phyloP scores from a whole-genome alignment of 2,888 invertebrate species.

The Galeopsomyia nigrocyanea region DNA sequence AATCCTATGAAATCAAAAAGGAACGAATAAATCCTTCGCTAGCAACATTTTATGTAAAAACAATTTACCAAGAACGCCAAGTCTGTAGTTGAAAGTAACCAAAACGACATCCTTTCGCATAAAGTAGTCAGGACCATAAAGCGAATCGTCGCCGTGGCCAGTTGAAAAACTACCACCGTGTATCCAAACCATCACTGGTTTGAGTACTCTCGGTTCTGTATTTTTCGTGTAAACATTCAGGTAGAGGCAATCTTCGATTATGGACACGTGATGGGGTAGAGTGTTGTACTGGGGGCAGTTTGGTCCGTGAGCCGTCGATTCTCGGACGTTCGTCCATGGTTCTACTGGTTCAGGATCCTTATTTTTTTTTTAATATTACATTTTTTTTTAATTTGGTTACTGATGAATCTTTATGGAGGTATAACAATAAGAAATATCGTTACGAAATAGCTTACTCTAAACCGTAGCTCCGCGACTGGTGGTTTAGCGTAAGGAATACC shows the following conservation, averaged over 20 bases:
- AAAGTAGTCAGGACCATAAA: conserved; percentile 60
- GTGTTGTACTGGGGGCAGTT: conserved; percentile 8
- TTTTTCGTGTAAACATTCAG: conserved; percentile 53
- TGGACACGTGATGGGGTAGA: conserved; percentile 11
- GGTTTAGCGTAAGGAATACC: conserved; percentile 55
- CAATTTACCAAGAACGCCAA: conserved; percentile 52
- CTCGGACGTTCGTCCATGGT: conserved; percentile 51
- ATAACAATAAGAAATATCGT: too few relatives aligned
- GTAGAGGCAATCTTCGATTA: conserved; percentile 54
- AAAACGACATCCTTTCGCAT: conserved; percentile 57
- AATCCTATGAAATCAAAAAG: conserved; percentile 46
- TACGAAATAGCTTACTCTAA: too few relatives aligned
- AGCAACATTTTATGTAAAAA: too few relatives aligned
- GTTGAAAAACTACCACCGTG: conserved; percentile 54
- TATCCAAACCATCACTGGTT: conserved; percentile 55
- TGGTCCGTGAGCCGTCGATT: conserved; percentile 57
- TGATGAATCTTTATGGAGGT: too few relatives aligned
- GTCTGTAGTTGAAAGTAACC: conserved; percentile 62
- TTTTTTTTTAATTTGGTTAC: too few relatives aligned
- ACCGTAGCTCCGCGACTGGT: conserved; percentile 42
- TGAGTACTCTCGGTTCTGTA: conserved; percentile 8
- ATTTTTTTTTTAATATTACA: background rate
- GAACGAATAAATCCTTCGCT: conserved; percentile 16
- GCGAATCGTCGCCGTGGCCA: conserved; percentile 53
- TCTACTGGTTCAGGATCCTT: conserved; percentile 52